These are phyloP conservation scores for Caerostris extrusa DNA, from an alignment of 1,140 invertebrate species.

Conservation along the genomic window DNA sequence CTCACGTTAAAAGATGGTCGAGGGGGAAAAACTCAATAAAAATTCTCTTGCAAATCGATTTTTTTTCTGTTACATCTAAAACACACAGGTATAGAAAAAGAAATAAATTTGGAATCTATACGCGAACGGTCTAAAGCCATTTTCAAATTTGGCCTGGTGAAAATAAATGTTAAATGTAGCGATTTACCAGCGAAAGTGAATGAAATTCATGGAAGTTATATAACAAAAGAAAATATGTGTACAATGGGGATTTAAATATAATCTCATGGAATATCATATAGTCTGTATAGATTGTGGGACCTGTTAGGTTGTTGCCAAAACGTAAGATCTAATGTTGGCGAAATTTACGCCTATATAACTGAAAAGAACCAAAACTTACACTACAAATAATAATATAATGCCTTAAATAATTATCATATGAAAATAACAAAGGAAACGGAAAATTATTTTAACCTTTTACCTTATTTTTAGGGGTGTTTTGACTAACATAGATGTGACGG, in stretches of 20 bases:
- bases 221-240: conserved; percentile 22
- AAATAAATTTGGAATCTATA: too few species aligned
- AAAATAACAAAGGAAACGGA: too few species aligned
- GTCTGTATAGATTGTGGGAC: not conserved
- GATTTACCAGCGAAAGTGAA: conserved; percentile 37
- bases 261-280: conserved; percentile 51
- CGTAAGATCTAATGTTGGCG: too few species aligned
- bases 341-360: too few species aligned
- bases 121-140: not conserved
- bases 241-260: conserved; percentile 24
- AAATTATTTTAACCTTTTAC: too few species aligned
- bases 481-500: too few species aligned
- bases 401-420: too few species aligned
- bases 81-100: not conserved
- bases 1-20: not conserved
- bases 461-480: too few species aligned
- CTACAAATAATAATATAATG: too few species aligned
- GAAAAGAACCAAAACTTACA: too few species aligned
- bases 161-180: conserved; percentile 18
- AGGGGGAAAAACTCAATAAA: not conserved
- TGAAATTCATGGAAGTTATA: conserved; percentile 9
- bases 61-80: not conserved
- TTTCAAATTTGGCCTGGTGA: too few species aligned
- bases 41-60: not conserved
- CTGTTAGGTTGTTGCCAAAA: too few species aligned